Base-by-base conservation (phyloP, 2,888 invertebrate species). In the Drosophila picticornis region DNA sequence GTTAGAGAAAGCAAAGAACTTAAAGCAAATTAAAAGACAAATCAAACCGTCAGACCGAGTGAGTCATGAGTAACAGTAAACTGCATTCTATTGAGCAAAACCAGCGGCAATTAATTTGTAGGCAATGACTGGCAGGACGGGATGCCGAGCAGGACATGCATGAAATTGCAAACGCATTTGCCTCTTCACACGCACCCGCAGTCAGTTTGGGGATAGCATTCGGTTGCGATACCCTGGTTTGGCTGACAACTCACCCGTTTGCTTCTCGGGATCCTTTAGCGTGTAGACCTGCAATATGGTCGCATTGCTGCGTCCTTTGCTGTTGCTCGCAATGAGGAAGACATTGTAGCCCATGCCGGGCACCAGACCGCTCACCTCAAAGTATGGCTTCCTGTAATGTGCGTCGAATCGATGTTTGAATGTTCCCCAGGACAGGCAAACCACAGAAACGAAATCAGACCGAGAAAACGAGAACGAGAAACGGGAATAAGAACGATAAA, bases 281-380 rank as follows among this genome's bases (percentile, higher is more conserved):
- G 96, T 96, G 84, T 95, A 95, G n/a, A 96, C 95, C 84, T 95
- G 95, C 61, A 96, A 93, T 52, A 94, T 94, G 57, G 95, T 94
- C 52, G 95, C 94, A 81, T 95, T 95, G 93, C 96, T 96, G 61
- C 95, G 94, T 51, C 96, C 96, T 91, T 96, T 96, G 87, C 94
- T 94, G 92, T 96, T 97, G 90, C 95, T 94, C 51, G 96, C 96
- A 83, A 96, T 95, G 70, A 96, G 93, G 74, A 94, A 94, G 68
- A 96, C 94, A 86, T 95, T 95, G 93, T 96, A 96, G 55, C 94
- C 95, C 76, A 95, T 94, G 51, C 96, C 96, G 11, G 96, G 95
- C 80, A 95, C 95, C 81, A 96, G 93, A 46, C 95, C 95, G 73
- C 94, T 94, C 64, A 96, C 95, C 75, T 95, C 94, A 93, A 96